Percentiles rank a stretch among this genome's conserved stretches.
phyloP scores from a whole-genome alignment of 2,888 invertebrate species.

The Brachynemurus nebulosus region DNA sequence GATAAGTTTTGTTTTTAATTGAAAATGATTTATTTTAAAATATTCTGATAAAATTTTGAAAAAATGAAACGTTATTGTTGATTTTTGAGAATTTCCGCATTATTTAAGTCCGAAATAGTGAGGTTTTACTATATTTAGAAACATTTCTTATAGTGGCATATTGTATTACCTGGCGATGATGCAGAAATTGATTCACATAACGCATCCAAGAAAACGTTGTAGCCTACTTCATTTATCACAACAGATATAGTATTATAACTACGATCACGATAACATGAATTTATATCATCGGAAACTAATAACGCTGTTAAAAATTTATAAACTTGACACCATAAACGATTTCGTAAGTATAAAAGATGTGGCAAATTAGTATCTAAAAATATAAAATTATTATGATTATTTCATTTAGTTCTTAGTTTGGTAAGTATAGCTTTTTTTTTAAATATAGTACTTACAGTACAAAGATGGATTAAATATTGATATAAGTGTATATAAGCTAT shows the following conservation, averaged over 20 bases:
- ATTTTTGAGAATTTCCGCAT: no score
- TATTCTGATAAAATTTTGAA: no score
- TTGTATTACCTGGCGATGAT: constrained; percentile 4
- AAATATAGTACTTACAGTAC: constrained; percentile 30
- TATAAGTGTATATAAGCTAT: constrained; percentile 32
- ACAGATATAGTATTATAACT: constrained; percentile 14
- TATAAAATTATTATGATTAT: constrained; percentile 4
- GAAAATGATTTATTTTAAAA: no score
- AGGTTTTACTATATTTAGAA: no score
- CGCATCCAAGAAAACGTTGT: constrained; percentile 25
- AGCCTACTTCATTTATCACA: constrained; percentile 18
- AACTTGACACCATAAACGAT: constrained; percentile 34
- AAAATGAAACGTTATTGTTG: no score
- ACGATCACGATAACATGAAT: constrained; percentile 7
- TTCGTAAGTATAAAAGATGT: constrained; percentile 32
- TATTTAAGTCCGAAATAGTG: no score
- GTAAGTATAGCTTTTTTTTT: no score
- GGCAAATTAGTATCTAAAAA: constrained; percentile 27
- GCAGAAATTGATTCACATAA: constrained; percentile 27
- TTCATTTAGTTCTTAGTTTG: no score
- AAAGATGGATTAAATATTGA: constrained; percentile 31
- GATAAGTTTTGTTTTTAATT: no score
- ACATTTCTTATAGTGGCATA: no score
- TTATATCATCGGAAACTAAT: constrained; percentile 19
- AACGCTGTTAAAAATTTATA: constrained; percentile 32